phyloP scores from a whole-genome alignment of 1,140 invertebrate genomes.

The Cyclargus thomasi region DNA sequence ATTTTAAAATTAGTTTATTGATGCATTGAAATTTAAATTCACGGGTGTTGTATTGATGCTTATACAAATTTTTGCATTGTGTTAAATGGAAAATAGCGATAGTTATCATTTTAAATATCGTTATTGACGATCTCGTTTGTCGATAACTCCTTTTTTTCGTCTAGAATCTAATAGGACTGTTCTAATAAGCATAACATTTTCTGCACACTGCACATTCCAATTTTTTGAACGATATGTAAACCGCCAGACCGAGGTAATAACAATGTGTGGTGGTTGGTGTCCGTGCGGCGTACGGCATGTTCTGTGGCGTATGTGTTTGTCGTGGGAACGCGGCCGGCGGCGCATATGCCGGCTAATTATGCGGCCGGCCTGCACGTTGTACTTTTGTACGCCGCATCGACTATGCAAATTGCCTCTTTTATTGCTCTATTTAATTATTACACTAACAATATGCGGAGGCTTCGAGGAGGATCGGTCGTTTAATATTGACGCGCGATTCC shows the following conservation, averaged over 20 bases:
- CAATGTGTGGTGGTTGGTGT: neutral
- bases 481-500: neutral
- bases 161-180: too few species aligned
- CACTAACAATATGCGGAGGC: neutral
- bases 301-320: constrained; percentile 3
- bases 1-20: too few species aligned
- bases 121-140: too few species aligned
- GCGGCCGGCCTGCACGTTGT: constrained; percentile 21
- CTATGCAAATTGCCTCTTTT: constrained; percentile 12
- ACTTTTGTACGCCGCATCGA: constrained; percentile 17
- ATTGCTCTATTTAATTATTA: constrained; percentile 10
- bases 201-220: neutral
- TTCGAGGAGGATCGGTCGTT: neutral
- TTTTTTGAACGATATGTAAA: neutral
- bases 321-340: constrained; percentile 28
- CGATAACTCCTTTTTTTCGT: too few species aligned
- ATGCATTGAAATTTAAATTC: too few species aligned
- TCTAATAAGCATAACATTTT: too few species aligned
- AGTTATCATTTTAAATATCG: too few species aligned
- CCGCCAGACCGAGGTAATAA: neutral
- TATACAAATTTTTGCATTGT: too few species aligned
- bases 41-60: too few species aligned
- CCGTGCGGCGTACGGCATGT: constrained; percentile 9
- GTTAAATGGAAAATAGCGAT: too few species aligned
- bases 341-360: constrained; percentile 29